Evolutionary conservation across 2,113 vertebrate genomes (phyloP), one percentile per base, ranked within the genome.

Genomic region (Podocnemis expansa): DNA sequence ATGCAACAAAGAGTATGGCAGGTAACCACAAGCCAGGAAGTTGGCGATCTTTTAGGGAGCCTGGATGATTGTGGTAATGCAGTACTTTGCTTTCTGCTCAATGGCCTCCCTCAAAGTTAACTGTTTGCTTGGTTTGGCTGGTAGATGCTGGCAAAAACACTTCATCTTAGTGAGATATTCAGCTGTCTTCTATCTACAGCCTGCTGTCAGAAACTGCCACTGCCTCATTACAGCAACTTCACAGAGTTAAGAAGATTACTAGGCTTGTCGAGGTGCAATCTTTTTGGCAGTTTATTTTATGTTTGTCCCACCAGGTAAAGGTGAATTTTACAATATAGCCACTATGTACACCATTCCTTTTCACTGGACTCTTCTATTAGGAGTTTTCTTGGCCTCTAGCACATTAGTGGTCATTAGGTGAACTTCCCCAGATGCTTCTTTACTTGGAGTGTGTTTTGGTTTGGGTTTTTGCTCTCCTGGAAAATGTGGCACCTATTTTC

Each of bases 11-110:
- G 91, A 93, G 85, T 3, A 75, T 81, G 95, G 95, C 96, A 97
- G 95, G 96, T 97, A 87, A 96, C 97, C 97, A 97, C 97, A 98
- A 96, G 94, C 47, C 95, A 86, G 91, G 19, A 41, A 25, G 85
- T 86, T 96, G 96, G 96, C 97, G 60, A 54, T 86, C 84, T 78
- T 22, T 10, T 5, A 0, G 80, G 95, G 92, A 78, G 63, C 12
- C 90, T 29, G 94, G 13, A 10, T 87, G 95, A 31, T 17, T 95
- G 88, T 24, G 92, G 89, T 56, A 29, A 80, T 63, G 56, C 82
- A 60, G 86, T 22, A 2, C 80, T 93, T 78, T 2, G 85, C 92
- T 95, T 94, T 82, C 91, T 78, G 16, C 93, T 90, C 55, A 49
- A 90, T n/a, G 38, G 17, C 73, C 85, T 91, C 63, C 95, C 88